These are phyloP conservation scores for Romanomermis culicivorax DNA, from an alignment of 2,888 invertebrate species.

Conservation along the genomic window DNA sequence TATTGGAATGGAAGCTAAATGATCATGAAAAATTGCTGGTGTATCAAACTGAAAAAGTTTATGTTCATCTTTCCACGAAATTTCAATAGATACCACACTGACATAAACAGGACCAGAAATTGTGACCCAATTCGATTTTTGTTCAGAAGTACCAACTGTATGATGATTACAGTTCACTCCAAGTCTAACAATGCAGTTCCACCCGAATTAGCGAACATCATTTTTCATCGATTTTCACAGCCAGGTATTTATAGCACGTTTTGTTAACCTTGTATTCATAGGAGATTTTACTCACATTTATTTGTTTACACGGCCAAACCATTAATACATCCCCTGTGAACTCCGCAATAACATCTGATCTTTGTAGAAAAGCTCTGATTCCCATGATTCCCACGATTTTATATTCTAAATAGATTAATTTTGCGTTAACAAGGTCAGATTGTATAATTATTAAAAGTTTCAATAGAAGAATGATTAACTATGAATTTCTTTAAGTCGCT, in stretches of 20 bases:
- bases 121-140: neutral
- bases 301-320: neutral
- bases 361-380: neutral
- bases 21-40: no score
- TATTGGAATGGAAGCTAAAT: no score
- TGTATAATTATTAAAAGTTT: no score
- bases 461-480: no score
- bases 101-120: neutral
- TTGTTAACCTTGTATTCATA: slow-evolving; percentile 1
- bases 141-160: neutral
- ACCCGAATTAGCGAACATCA: neutral
- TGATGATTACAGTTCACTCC: neutral
- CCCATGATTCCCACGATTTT: neutral
- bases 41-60: no score
- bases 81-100: neutral
- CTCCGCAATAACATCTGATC: neutral
- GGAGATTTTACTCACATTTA: neutral
- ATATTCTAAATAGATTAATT: neutral
- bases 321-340: neutral
- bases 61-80: neutral
- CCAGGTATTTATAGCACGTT: neutral
- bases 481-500: no score
- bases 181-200: neutral
- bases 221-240: neutral
- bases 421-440: neutral